Evolutionary conservation across 2,888 invertebrate species (phyloP).

Genomic region (Lasioglossum vierecki): DNA sequence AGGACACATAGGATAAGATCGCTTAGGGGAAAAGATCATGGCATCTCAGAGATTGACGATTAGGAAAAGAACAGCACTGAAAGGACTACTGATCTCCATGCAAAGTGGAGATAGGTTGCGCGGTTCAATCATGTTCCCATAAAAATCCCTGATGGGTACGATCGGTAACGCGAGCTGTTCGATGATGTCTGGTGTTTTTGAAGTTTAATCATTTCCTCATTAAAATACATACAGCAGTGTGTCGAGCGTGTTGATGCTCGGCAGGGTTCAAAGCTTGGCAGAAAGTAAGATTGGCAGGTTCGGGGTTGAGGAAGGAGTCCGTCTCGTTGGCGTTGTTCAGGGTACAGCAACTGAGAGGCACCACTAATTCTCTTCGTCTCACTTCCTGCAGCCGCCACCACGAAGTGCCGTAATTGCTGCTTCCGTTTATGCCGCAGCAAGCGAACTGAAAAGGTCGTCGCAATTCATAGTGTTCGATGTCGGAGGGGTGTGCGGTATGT

Average conservation of each 20-base stretch:
- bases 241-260: slow-evolving; percentile 86
- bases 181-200: neutral
- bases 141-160: neutral
- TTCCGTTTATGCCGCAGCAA: slow-evolving; percentile 92
- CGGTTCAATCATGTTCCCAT: neutral
- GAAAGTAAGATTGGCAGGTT: slow-evolving; percentile 88
- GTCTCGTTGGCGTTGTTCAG: slow-evolving; percentile 86
- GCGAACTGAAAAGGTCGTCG: slow-evolving; percentile 86
- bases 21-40: no score
- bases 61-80: neutral
- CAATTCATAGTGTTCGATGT: slow-evolving; percentile 37
- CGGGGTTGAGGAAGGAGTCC: slow-evolving; percentile 90
- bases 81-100: neutral
- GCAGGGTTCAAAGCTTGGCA: slow-evolving; percentile 89
- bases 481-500: slow-evolving; percentile 36
- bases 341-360: slow-evolving; percentile 89
- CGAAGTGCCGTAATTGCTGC: slow-evolving; percentile 92
- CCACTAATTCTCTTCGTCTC: slow-evolving; percentile 89
- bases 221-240: slow-evolving; percentile 85
- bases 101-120: neutral
- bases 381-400: slow-evolving; percentile 91
- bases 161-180: neutral
- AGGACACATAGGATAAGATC: no score
- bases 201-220: slow-evolving; percentile 63
- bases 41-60: no score